phyloP scores from a whole-genome alignment of 35 echinoderm and acorn worm genomes.

The Apostichopus japonicus region DNA sequence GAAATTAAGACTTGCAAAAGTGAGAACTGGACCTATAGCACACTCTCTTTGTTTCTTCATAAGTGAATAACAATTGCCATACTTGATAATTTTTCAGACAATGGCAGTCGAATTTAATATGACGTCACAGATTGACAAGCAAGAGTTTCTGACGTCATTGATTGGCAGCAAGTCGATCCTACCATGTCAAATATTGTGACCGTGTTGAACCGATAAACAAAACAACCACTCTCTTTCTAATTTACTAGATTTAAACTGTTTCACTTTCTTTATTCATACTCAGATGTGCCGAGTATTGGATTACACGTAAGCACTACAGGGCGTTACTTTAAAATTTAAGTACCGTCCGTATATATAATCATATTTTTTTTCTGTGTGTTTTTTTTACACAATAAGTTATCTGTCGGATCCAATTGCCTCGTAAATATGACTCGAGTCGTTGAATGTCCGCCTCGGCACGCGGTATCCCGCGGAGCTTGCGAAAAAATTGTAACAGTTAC shows the following conservation, averaged over 20 bases:
- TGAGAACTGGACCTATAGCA: too few relatives aligned
- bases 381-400: constrained; percentile 42
- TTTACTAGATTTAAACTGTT: background rate
- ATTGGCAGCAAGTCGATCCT: too few relatives aligned
- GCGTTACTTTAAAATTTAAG: background rate
- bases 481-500: constrained; percentile 49
- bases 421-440: constrained; percentile 39
- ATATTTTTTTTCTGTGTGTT: constrained; percentile 2
- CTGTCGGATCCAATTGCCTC: constrained; percentile 48
- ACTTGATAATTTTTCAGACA: too few relatives aligned
- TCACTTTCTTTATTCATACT: background rate
- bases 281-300: background rate
- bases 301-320: background rate
- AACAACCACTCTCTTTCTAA: background rate
- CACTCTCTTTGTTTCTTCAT: too few relatives aligned
- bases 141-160: too few relatives aligned
- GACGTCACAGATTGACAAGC: too few relatives aligned
- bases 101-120: too few relatives aligned
- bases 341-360: background rate
- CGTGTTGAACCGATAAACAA: background rate
- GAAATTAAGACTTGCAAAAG: too few relatives aligned
- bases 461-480: constrained; percentile 30
- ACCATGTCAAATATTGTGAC: too few relatives aligned
- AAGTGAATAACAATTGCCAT: too few relatives aligned
- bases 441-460: constrained; percentile 54